Conservation (phyloP, 2,113 vertebrate species). For the Myotis yumanensis region DNA sequence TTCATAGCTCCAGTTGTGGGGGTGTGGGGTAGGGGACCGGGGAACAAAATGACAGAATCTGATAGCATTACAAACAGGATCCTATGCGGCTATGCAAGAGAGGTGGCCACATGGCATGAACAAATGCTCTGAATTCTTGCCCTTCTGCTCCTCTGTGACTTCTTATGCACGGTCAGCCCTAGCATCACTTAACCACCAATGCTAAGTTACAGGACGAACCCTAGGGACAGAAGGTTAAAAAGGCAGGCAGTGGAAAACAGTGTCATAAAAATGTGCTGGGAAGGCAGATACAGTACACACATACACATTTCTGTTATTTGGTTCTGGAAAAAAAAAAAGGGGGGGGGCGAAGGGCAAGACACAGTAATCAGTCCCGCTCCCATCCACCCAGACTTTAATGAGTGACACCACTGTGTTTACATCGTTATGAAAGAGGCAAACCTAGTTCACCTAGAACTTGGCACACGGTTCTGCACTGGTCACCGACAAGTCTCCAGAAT, state of each 20-base stretch:
- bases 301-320: constrained; percentile 60
- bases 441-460: constrained; percentile 55
- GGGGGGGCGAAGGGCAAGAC: constrained; percentile 61
- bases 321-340: constrained; percentile 60
- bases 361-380: constrained; percentile 68
- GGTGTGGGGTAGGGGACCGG: constrained; percentile 46
- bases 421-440: constrained; percentile 68
- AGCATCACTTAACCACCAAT: constrained; percentile 73
- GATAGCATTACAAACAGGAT: constrained; percentile 83
- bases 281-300: constrained; percentile 72
- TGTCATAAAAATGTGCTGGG: constrained; percentile 61
- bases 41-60: constrained; percentile 82
- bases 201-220: constrained; percentile 59
- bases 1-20: constrained; percentile 91
- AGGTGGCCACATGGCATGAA: constrained; percentile 77
- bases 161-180: constrained; percentile 74
- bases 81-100: constrained; percentile 77
- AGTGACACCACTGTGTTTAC: constrained; percentile 65
- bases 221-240: constrained; percentile 2
- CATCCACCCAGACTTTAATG: constrained; percentile 50
- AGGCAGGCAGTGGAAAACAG: constrained; percentile 67
- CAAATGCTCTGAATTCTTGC: constrained; percentile 70
- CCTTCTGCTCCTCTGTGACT: constrained; percentile 58
- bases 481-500: constrained; percentile 28
- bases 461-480: constrained; percentile 52